Conservation (phyloP, 2,113 vertebrate genomes). For the Caranx melampygus region DNA sequence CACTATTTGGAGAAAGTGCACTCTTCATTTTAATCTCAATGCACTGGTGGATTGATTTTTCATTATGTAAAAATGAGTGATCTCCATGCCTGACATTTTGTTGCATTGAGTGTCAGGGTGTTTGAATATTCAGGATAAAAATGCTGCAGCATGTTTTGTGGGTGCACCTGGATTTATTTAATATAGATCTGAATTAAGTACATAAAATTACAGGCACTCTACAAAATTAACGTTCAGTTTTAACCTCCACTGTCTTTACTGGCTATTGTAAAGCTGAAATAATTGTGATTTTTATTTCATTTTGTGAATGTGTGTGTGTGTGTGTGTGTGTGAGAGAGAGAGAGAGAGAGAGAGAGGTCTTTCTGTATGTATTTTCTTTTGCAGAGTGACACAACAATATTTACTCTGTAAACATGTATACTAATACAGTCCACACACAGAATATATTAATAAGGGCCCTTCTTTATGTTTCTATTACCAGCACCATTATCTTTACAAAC, state of each 20-base stretch:
- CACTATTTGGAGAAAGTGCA: no score
- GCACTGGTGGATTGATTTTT: no score
- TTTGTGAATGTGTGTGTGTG: no score
- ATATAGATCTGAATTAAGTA: not conserved
- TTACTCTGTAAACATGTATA: slow-evolving; percentile 68
- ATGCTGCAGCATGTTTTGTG: not conserved
- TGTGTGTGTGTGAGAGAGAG: not conserved
- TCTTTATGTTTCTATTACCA: slow-evolving; percentile 65
- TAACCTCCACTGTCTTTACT: no score
- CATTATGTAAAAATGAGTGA: no score
- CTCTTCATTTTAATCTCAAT: no score
- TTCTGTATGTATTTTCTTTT: slow-evolving; percentile 31
- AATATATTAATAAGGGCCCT: slow-evolving; percentile 43
- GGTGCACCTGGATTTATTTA: not conserved
- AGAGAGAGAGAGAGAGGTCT: not conserved
- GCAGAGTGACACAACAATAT: slow-evolving; percentile 60
- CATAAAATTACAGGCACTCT: no score
- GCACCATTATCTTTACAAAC: slow-evolving; percentile 59
- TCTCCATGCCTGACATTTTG: not conserved
- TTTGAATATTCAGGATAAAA: not conserved
- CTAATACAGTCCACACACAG: slow-evolving; percentile 11
- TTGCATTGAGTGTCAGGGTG: not conserved
- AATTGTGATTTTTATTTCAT: no score
- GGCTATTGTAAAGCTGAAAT: no score
- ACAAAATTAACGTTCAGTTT: no score